phyloP scores from a whole-genome alignment of 2,113 vertebrate genomes.

The Anas platyrhynchos region DNA sequence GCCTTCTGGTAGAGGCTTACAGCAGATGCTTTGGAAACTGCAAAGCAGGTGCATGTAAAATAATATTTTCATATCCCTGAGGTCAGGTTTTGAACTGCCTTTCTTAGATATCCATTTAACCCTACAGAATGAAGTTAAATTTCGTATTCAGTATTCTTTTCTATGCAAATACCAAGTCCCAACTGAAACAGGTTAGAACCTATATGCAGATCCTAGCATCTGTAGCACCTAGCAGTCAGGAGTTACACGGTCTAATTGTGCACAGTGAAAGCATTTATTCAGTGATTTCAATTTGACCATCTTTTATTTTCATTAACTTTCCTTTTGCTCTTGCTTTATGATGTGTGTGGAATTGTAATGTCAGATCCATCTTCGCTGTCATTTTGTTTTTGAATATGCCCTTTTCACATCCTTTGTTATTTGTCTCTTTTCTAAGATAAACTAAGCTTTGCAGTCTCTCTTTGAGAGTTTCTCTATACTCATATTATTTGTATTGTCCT shows the following conservation, averaged over 20 bases:
- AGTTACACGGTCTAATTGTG: background rate
- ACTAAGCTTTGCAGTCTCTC: background rate
- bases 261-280: background rate
- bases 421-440: conserved; percentile 47
- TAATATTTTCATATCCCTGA: background rate
- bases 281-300: background rate
- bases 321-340: conserved; percentile 11
- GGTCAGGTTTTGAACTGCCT: background rate
- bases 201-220: background rate
- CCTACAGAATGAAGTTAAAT: background rate
- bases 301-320: conserved; percentile 26
- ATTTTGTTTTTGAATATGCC: background rate
- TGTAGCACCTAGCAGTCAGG: background rate
- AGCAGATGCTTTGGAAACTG: background rate
- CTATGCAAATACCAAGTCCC: background rate
- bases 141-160: background rate
- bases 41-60: background rate
- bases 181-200: background rate
- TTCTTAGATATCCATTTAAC: background rate
- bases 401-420: conserved; percentile 54
- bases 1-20: background rate
- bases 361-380: conserved; percentile 17
- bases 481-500: conserved; percentile 49
- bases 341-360: conserved; percentile 12
- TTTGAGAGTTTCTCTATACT: conserved; percentile 26